Percentiles rank a stretch among this genome's conserved stretches.
Evolutionary conservation across 1,140 invertebrate species (phyloP).

Genomic region (Argopecten irradians): DNA sequence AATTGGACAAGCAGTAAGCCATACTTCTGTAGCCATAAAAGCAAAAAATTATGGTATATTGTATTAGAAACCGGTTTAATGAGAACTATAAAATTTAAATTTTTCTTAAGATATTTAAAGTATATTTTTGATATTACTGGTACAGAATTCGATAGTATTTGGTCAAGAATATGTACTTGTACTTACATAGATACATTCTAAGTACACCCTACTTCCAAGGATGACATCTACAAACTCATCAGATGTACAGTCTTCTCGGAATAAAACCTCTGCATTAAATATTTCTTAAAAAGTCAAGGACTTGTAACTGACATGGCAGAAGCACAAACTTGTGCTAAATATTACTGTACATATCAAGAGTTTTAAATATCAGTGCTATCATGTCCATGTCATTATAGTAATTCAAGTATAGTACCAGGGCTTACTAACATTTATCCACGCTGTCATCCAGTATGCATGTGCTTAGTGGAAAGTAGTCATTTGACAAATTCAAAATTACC

Average conservation of each 20-base stretch:
- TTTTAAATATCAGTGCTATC: background rate
- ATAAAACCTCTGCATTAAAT: constrained; percentile 97
- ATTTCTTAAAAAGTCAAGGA: constrained; percentile 82
- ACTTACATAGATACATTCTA: constrained; percentile 94
- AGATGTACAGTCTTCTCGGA: constrained; percentile 95
- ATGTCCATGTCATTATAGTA: background rate
- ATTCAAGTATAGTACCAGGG: too few relatives aligned
- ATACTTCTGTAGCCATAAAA: too few relatives aligned
- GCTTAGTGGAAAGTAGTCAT: too few relatives aligned
- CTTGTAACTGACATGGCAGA: background rate
- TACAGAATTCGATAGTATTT: background rate
- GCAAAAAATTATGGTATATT: too few relatives aligned
- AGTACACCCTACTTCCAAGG: constrained; percentile 96
- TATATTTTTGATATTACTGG: background rate
- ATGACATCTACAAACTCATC: constrained; percentile 99
- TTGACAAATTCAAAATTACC: too few relatives aligned
- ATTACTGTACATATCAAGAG: background rate
- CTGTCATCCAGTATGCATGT: too few relatives aligned
- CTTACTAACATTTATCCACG: too few relatives aligned
- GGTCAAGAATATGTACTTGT: background rate
- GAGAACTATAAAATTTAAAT: background rate
- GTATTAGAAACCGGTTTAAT: too few relatives aligned
- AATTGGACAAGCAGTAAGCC: too few relatives aligned
- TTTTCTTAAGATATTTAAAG: background rate
- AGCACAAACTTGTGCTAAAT: background rate